Evolutionary conservation across 2,113 vertebrate species (phyloP), one percentile per base, ranked within the genome.

Genomic region (Lagopus leucura): DNA sequence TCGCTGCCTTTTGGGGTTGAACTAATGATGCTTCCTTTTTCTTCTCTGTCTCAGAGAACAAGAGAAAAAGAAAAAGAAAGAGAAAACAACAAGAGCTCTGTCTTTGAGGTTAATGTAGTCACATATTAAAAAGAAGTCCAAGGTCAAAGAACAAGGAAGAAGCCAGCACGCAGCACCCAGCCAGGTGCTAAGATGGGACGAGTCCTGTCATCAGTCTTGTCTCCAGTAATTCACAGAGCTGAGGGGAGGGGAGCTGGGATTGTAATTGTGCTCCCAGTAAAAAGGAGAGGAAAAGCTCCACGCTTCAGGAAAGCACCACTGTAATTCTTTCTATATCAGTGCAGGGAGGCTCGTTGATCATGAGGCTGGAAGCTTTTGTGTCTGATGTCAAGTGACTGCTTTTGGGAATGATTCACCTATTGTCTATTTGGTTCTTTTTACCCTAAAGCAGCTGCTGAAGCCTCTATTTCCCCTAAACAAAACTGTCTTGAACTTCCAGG

Each of bases 301-400:
- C 2, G 0, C 83, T 78, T 72, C 45, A 52, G 55, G 65, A 81
- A 92, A 92, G 86, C 40, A 48, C 38, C 45, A 43, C 65, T 2
- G 2, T 88, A 95, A 88, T 90, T 96, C 95, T 93, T 91, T 90
- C 82, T 86, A 5, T 84, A 69, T 92, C 93, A 86, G 75, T 81
- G 91, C 82, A 81, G 82, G 95, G 58, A 50, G 47, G 32, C 71
- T 92, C 25, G 7, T 95, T 95, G 92, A 95, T 96, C 95, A 95
- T 75, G 80, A 71, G 80, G 64, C 88, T 85, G 88, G 83, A 81
- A 83, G 79, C 89, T 93, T 96, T 96, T 96, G 96, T 96, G 81
- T 54, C 74, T 82, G 71, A 90, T 97, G 97, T 97, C 96, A 97
- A 96, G 90, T 91, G 70, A 95, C 86, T 93, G 92, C 94, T 92